These are phyloP conservation scores for Notothenia coriiceps DNA, from an alignment of 2,113 vertebrate species.

Conservation along the genomic window DNA sequence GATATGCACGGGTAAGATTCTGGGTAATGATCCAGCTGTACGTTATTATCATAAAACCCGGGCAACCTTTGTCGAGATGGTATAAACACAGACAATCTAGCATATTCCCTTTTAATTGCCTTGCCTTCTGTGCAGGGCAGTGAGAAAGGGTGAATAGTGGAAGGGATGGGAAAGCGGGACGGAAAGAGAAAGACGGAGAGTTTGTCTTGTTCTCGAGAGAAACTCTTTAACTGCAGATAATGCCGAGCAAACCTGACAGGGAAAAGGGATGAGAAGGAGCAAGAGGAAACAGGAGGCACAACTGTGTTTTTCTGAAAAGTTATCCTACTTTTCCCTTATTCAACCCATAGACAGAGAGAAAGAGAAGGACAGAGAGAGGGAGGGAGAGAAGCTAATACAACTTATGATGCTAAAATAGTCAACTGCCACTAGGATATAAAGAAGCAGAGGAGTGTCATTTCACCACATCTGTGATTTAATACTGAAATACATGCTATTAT, in stretches of 20 bases:
- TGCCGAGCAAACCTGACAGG: conserved; percentile 53
- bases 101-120: conserved; percentile 69
- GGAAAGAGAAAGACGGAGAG: neutral
- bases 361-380: no score
- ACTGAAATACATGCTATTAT: conserved; percentile 41
- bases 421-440: conserved; percentile 49
- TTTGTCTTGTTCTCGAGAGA: conserved; percentile 38
- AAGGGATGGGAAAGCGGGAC: neutral
- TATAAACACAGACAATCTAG: conserved; percentile 59
- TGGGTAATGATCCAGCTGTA: conserved; percentile 65
- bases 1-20: conserved; percentile 25
- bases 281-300: conserved; percentile 30
- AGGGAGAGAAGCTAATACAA: conserved; percentile 22
- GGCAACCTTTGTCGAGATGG: conserved; percentile 39
- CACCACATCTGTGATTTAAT: conserved; percentile 53
- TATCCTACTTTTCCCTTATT: neutral
- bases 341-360: neutral
- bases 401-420: conserved; percentile 42
- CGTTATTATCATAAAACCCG: conserved; percentile 55
- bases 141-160: neutral
- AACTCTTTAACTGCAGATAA: conserved; percentile 67
- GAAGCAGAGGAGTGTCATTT: conserved; percentile 48
- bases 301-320: conserved; percentile 36
- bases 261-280: conserved; percentile 52
- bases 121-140: conserved; percentile 38